Evolutionary conservation across 2,888 invertebrate species (phyloP), one percentile per base, ranked within the genome.

Genomic region (Lysandra bellargus): DNA sequence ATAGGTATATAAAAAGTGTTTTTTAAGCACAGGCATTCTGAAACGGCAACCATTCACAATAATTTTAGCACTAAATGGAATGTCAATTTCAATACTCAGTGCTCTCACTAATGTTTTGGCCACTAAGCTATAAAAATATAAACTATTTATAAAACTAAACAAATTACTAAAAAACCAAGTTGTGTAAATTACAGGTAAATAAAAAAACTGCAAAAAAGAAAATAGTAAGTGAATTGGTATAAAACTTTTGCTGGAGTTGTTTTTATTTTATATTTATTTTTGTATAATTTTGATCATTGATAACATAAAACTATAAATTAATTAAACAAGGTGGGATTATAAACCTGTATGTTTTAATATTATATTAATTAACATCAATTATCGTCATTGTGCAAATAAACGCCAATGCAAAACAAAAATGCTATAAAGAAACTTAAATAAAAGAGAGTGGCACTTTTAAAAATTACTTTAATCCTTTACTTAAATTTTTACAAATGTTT

Each of bases 31-130:
- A 57, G 14, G 14, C 12, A 33, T 53, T 49, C 53, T 76, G 57
- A 53, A 57, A 30, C 30, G 76, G 57, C 53, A 33, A 53, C 23
- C 14, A 14, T 33, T 64, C 64, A 64, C 64, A 64, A 64, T 23
- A 30, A 64, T 69, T 69, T 69, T 69, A 69, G 33, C 69, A 69
- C 14, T 69, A 33, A 69, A 69, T 69, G 69, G 33, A 69, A 69
- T 69, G 69, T 37, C 17, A 69, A 4, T 33, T 37, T 69, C 17
- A 37, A 69, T 69, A 69, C 12, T 69, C 23, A 4, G 30, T 69
- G 64, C 64, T 37, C 69, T 69, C 69, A 17, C 33, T 69, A 14
- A 30, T 9, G 23, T 30, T 64, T 64, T 23, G 69, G 33, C 33
- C 33, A 69, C 17, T 37, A 64, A 30, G 30, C 64, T 14, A 30